These are phyloP conservation scores for Mystacornis crossleyi DNA, from an alignment of 2,113 vertebrate species.

Conservation along the genomic window DNA sequence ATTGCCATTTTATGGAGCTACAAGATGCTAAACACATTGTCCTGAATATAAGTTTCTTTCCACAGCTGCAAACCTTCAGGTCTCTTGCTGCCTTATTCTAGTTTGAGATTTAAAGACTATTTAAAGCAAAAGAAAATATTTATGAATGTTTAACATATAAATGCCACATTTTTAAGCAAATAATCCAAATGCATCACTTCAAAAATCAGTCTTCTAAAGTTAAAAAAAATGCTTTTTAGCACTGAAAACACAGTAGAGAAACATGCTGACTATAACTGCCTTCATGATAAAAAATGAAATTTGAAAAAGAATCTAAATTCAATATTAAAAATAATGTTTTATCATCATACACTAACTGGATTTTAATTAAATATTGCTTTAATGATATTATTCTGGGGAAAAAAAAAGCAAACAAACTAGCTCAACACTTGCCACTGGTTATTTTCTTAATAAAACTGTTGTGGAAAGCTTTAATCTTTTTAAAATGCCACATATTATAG, in stretches of 20 bases:
- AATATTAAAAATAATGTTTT: not conserved
- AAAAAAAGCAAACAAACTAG: not conserved
- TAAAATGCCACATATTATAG: not conserved
- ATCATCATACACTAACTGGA: not conserved
- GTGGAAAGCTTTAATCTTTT: slow-evolving; percentile 9
- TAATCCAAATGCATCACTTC: not conserved
- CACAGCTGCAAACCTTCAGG: not conserved
- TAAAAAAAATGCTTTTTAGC: not conserved
- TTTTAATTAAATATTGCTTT: slow-evolving; percentile 48
- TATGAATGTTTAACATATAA: not conserved
- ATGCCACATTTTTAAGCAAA: not conserved
- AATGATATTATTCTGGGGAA: not conserved
- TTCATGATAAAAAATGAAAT: not conserved
- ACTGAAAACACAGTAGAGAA: not conserved
- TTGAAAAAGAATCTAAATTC: not conserved
- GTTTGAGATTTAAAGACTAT: not conserved
- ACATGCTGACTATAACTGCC: not conserved
- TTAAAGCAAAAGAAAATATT: not conserved
- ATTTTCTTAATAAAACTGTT: slow-evolving; percentile 31
- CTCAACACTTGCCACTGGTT: not conserved
- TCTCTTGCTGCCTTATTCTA: not conserved
- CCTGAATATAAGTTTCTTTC: not conserved
- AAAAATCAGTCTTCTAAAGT: not conserved
- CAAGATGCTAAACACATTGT: not conserved
- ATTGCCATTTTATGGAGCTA: not conserved